Conservation (phyloP, 2,113 vertebrate species). For the Solenodon paradoxus region DNA sequence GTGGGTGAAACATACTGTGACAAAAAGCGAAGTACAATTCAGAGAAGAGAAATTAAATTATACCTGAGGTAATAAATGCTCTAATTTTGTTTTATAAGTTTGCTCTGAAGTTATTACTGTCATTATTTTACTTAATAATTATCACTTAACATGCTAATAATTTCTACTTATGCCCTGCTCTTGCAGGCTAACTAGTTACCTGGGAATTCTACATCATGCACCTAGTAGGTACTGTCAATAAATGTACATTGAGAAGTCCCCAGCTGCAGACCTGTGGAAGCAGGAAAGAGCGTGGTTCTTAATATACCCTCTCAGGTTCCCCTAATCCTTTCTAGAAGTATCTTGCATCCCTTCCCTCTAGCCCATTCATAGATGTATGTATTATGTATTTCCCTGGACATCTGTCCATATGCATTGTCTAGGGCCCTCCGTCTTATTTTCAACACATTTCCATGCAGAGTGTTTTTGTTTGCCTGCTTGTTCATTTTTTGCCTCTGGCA, state of each 20-base stretch:
- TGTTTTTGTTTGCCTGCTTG: not conserved
- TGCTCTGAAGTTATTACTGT: constrained; percentile 23
- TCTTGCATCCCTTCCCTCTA: not conserved
- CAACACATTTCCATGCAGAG: not conserved
- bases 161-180: constrained; percentile 1
- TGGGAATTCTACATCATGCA: not conserved
- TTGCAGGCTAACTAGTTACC: not conserved
- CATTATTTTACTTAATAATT: constrained; percentile 47
- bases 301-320: not conserved
- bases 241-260: not conserved
- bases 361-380: not conserved
- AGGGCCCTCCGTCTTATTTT: not conserved
- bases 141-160: not conserved
- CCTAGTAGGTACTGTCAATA: constrained; percentile 12
- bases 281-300: not conserved
- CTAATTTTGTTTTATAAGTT: constrained; percentile 55
- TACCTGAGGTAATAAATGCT: not conserved
- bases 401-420: not conserved
- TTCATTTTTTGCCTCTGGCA: not conserved
- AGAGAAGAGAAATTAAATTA: not conserved
- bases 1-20: not conserved
- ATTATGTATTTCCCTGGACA: not conserved
- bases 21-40: not conserved
- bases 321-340: not conserved
- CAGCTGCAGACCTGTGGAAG: not conserved